Evolutionary conservation across 2,797 vertebrate species (phyloP).

Genomic region (Silurus lanzhouensis): DNA sequence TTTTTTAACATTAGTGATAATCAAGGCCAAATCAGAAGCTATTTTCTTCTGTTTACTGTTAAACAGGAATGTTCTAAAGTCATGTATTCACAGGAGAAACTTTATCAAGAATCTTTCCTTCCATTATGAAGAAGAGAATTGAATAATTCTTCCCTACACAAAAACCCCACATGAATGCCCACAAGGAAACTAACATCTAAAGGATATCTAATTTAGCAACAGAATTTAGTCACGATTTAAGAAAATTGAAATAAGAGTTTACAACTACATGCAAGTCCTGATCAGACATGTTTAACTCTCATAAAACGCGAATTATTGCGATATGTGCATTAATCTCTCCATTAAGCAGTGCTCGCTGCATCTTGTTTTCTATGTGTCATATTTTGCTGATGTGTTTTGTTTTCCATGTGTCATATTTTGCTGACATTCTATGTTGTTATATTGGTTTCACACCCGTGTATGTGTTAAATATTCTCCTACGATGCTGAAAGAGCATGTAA

Average conservation of each 20-base stretch:
- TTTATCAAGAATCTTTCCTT: background rate
- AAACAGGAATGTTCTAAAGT: conserved; percentile 22
- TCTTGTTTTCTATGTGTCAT: conserved; percentile 22
- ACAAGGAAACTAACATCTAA: too few species aligned
- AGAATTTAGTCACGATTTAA: background rate
- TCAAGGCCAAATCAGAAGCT: conserved; percentile 29
- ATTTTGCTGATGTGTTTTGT: conserved; percentile 33
- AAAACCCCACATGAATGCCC: background rate
- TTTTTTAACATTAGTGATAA: background rate
- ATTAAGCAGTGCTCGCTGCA: background rate
- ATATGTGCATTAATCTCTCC: background rate
- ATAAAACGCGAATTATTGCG: background rate
- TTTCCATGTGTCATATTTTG: conserved; percentile 36
- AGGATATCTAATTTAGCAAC: too few species aligned
- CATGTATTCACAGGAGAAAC: conserved; percentile 12
- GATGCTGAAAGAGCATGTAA: conserved; percentile 12
- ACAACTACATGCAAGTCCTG: too few species aligned
- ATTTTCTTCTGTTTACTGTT: conserved; percentile 4
- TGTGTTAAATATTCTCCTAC: conserved; percentile 21
- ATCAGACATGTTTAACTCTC: background rate
- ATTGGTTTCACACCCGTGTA: conserved; percentile 19
- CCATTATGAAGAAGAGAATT: too few species aligned
- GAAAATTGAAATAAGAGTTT: background rate
- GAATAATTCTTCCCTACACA: background rate
- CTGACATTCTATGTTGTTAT: conserved; percentile 36